Evolutionary conservation across 1,140 invertebrate species (phyloP), one percentile per base, ranked within the genome.

Genomic region (Spodoptera frugiperda): DNA sequence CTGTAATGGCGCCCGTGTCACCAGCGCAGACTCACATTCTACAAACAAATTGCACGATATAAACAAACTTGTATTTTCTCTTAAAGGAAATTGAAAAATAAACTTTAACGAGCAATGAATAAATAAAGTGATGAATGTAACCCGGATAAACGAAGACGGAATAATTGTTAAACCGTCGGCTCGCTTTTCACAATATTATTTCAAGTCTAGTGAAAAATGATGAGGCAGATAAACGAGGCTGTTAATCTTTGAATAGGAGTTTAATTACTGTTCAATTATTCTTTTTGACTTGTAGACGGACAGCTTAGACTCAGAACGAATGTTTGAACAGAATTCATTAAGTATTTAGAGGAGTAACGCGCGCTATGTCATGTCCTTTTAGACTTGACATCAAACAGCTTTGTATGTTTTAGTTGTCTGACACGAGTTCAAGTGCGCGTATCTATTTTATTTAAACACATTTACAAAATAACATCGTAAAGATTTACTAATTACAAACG

Each of bases 241-340:
- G 59, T 63, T 63, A 63, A 61, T 61, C 57, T 39, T 61, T 61
- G n/a, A 61, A 44, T 61, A n/a, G 57, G 44, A 63, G 59, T 63
- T 63, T 63, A 63, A 63, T 63, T 33, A 63, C 59, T 44, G 17
- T 63, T 44, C 33, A 63, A 63, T 63, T 63, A 63, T 63, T 63
- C 15, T 63, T 63, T 19, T 63, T 44, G 33, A 44, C 33, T 63
- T 63, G 9, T 10, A 44, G 10, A 4, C 4, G 59, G 33, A 14
- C 39, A 44, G 6, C 15, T 44, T 17, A 33, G 44, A 63, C 15
- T 12, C 30, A 3, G 17, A 63, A 39, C 39, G 59, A 63, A 63
- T 63, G 44, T 44, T 44, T 63, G 9, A 44, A 57, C 11, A 25
- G 14, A 19, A 55, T 55, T 30, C 11, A 19, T 25, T 21, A 54